Percentiles rank a stretch among this genome's conserved stretches.
These are phyloP conservation scores for Heliothis subflexa DNA, from an alignment of 1,140 invertebrate genomes.

Conservation along the genomic window DNA sequence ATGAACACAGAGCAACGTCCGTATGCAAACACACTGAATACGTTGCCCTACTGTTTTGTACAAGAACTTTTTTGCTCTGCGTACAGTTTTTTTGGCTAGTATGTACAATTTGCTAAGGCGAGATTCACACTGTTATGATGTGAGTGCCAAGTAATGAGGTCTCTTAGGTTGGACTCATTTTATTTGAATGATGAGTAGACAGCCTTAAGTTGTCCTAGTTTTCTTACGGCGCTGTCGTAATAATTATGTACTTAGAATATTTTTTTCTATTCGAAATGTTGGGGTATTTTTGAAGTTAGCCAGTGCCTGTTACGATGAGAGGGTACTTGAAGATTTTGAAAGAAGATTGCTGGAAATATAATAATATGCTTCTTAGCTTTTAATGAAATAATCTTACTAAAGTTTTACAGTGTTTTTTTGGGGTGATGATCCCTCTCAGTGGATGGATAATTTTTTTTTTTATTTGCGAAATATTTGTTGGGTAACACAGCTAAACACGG, in stretches of 20 bases:
- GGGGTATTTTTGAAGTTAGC: background rate
- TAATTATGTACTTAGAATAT: background rate
- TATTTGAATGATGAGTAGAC: background rate
- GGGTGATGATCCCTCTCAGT: too few species aligned
- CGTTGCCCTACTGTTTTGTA: constrained; percentile 49
- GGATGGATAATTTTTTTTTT: too few species aligned
- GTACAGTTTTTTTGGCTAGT: constrained; percentile 32
- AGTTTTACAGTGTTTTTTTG: too few species aligned
- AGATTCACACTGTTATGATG: background rate
- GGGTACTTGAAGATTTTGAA: too few species aligned
- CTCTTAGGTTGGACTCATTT: background rate
- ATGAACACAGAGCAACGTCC: constrained; percentile 60
- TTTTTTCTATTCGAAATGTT: background rate
- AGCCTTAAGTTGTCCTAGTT: constrained; percentile 3
- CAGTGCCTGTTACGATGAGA: too few species aligned
- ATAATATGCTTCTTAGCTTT: too few species aligned
- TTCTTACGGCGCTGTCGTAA: background rate
- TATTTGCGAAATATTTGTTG: too few species aligned
- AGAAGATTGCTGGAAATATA: too few species aligned
- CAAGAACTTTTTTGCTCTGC: constrained; percentile 29
- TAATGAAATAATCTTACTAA: too few species aligned
- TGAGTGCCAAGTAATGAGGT: background rate
- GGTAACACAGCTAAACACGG: too few species aligned
- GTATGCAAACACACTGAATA: constrained; percentile 64
- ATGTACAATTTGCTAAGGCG: background rate